Percentiles rank a stretch among this genome's conserved stretches.
These are phyloP conservation scores for Anhinga anhinga DNA, from an alignment of 2,113 vertebrate species.

Conservation along the genomic window DNA sequence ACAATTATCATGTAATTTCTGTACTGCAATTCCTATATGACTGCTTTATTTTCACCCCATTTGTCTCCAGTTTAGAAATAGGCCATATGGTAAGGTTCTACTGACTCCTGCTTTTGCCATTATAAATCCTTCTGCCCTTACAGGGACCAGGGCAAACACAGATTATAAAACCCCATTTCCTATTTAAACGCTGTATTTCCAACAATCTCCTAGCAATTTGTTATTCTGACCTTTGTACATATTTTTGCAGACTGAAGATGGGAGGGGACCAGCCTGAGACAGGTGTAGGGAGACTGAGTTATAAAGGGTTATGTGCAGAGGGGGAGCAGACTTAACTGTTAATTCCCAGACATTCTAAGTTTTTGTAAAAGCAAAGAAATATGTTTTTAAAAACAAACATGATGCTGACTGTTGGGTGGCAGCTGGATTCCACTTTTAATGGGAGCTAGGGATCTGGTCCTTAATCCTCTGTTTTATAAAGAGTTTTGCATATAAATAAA, in stretches of 20 bases:
- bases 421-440: not conserved
- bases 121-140: not conserved
- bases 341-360: not conserved
- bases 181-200: not conserved
- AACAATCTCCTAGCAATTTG: not conserved
- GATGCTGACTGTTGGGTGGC: not conserved
- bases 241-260: not conserved
- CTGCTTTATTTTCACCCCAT: not conserved
- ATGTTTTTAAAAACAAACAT: fast-evolving
- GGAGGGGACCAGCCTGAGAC: not conserved
- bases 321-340: not conserved
- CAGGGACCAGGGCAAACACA: not conserved
- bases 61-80: not conserved
- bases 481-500: not conserved
- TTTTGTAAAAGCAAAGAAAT: not conserved
- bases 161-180: not conserved
- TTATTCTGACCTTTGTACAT: slow-evolving; percentile 6
- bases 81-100: not conserved
- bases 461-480: not conserved
- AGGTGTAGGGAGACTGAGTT: not conserved
- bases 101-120: not conserved
- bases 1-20: not conserved
- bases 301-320: not conserved
- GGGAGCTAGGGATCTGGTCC: not conserved
- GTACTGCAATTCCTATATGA: not conserved